phyloP scores from a whole-genome alignment of 2,797 vertebrate species.

The Phoxinus dragarum region DNA sequence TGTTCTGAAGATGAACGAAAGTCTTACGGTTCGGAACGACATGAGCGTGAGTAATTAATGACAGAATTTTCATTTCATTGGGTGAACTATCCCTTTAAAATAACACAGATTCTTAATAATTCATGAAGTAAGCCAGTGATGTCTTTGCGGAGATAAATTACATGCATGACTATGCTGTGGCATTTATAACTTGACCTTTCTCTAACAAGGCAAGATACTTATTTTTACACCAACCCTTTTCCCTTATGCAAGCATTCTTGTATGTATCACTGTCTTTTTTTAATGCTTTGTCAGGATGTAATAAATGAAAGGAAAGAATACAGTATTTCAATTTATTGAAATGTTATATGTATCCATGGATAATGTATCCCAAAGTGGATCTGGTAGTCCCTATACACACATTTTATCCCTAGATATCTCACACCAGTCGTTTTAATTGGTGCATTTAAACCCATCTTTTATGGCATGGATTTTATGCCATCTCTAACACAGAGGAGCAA shows the following conservation, averaged over 20 bases:
- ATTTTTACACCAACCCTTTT: conserved; percentile 3
- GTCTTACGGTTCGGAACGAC: too few species aligned
- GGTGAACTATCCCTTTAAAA: neutral
- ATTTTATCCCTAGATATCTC: conserved; percentile 52
- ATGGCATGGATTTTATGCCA: conserved; percentile 70
- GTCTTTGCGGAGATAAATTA: neutral
- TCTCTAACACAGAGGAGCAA: conserved; percentile 64
- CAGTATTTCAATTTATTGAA: neutral
- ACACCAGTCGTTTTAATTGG: conserved; percentile 64
- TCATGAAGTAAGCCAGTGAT: conserved; percentile 10
- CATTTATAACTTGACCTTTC: conserved; percentile 18
- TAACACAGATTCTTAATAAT: conserved; percentile 22
- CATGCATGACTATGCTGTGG: neutral
- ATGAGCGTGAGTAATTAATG: too few species aligned
- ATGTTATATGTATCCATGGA: neutral
- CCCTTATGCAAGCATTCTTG: neutral
- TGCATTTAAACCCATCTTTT: conserved; percentile 63
- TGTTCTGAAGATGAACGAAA: too few species aligned
- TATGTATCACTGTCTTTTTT: neutral
- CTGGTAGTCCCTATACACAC: conserved; percentile 37
- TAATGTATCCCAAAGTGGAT: conserved; percentile 38
- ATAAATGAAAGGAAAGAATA: conserved; percentile 1
- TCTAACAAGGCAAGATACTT: conserved; percentile 11
- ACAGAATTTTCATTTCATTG: too few species aligned
- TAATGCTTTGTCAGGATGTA: neutral